phyloP scores from a whole-genome alignment of 2,888 invertebrate genomes.

The Siphonodentalium dalli region DNA sequence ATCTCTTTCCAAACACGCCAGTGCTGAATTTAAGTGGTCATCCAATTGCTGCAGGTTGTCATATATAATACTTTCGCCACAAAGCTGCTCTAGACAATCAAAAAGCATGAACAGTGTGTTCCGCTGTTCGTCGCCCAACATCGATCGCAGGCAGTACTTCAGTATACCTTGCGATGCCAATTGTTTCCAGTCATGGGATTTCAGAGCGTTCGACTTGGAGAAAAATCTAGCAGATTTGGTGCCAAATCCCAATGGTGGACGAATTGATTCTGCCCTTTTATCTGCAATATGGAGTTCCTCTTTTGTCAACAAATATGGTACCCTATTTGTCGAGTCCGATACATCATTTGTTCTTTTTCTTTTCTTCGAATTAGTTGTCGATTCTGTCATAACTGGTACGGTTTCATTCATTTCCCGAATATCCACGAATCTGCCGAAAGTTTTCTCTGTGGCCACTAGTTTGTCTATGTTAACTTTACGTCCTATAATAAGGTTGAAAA shows the following conservation, averaged over 20 bases:
- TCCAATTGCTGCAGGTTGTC: neutral
- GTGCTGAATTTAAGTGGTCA: slow-evolving; percentile 1
- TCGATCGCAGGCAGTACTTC: neutral
- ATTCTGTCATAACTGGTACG: no score
- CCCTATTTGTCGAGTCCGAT: neutral
- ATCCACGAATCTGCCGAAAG: no score
- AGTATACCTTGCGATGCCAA: slow-evolving; percentile 1
- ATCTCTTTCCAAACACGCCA: slow-evolving; percentile 1
- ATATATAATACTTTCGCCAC: neutral
- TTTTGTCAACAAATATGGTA: neutral
- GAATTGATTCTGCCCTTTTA: neutral
- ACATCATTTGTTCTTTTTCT: neutral
- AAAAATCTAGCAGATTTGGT: neutral
- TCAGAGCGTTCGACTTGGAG: neutral
- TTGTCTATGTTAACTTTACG: neutral
- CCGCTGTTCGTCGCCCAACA: neutral
- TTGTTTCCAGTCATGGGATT: slow-evolving; percentile 9
- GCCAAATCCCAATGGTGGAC: slow-evolving; percentile 3
- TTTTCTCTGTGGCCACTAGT: neutral
- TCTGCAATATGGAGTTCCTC: slow-evolving; percentile 1
- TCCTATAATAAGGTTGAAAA: neutral
- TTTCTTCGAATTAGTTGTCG: no score
- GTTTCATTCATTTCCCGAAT: no score
- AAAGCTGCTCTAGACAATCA: slow-evolving; percentile 2
- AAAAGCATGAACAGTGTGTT: slow-evolving; percentile 3